Percentiles rank a stretch among this genome's conserved stretches.
Evolutionary conservation across 2,113 vertebrate species (phyloP).

Genomic region (Pygoscelis antarcticus): DNA sequence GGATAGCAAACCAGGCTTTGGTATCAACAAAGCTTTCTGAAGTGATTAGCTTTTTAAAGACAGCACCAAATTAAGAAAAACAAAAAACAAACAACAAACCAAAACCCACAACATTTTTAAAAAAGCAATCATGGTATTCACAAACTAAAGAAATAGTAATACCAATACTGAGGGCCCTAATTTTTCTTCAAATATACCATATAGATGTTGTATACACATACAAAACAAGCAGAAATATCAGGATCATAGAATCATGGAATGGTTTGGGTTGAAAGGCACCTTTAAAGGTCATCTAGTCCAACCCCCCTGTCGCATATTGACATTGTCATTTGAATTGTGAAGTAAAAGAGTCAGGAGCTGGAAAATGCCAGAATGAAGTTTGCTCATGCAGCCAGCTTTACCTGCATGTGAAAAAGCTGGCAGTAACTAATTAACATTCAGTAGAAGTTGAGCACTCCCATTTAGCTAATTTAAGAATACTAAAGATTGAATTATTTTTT

Average conservation of each 20-base stretch:
- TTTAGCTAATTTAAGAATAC: background rate
- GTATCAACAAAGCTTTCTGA: background rate
- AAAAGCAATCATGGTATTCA: background rate
- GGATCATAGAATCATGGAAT: background rate
- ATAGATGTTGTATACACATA: background rate
- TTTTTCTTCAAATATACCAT: background rate
- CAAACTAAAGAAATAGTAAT: background rate
- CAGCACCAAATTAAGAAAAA: background rate
- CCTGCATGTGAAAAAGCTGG: background rate
- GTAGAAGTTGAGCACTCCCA: background rate
- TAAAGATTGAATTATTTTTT: background rate
- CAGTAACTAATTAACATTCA: background rate
- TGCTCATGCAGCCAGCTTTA: background rate
- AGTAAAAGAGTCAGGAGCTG: background rate
- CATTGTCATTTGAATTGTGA: background rate
- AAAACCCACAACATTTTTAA: background rate
- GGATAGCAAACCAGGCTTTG: background rate
- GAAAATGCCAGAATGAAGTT: background rate
- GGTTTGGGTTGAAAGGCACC: background rate
- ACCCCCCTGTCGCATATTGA: accelerated
- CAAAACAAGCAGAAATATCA: background rate
- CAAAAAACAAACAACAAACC: background rate
- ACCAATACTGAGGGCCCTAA: background rate
- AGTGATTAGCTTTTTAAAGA: background rate
- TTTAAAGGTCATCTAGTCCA: background rate